A percentile compares a stretch with the other conserved stretches of the same genome.
Evolutionary conservation across 37 sponge, comb jelly and placozoan species (phyloP).

Genomic region (Diacarnus erythraeanus): DNA sequence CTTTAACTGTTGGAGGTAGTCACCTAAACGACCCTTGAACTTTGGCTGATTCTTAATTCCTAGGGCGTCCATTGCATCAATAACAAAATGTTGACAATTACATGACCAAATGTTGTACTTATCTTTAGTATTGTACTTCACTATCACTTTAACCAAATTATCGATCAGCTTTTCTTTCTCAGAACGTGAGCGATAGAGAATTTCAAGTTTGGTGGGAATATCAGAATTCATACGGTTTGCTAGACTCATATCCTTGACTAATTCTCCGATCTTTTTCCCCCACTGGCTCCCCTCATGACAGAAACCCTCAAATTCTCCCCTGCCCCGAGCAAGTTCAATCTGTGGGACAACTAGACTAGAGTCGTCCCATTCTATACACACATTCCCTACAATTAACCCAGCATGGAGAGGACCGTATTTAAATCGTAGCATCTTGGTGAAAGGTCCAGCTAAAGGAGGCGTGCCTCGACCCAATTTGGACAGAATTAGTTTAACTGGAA

Average conservation of each 20-base stretch:
- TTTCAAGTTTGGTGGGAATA: not conserved
- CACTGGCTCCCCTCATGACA: not conserved
- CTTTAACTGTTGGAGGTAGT: not conserved
- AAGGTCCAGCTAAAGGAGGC: not conserved
- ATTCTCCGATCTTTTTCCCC: not conserved
- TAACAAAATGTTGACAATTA: slow-evolving; percentile 43
- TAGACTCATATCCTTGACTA: not conserved
- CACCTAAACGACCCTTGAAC: slow-evolving; percentile 12
- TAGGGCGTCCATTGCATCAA: slow-evolving; percentile 13
- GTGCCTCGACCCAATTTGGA: not conserved
- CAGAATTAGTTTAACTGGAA: slow-evolving; percentile 13
- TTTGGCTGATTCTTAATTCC: slow-evolving; percentile 10
- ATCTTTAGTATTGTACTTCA: slow-evolving; percentile 5
- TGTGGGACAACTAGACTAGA: not conserved
- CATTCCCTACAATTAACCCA: slow-evolving; percentile 6
- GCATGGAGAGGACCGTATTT: slow-evolving; percentile 20
- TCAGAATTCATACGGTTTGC: not conserved
- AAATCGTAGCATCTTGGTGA: not conserved
- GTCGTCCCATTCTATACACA: slow-evolving; percentile 9
- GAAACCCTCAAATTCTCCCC: not conserved
- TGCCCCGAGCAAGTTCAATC: not conserved
- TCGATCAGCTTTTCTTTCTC: slow-evolving; percentile 21
- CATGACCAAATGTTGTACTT: slow-evolving; percentile 7
- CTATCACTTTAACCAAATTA: slow-evolving; percentile 3
- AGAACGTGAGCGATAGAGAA: not conserved